Base-by-base conservation (phyloP, 2,113 vertebrate genomes). In the Eidolon helvum region DNA sequence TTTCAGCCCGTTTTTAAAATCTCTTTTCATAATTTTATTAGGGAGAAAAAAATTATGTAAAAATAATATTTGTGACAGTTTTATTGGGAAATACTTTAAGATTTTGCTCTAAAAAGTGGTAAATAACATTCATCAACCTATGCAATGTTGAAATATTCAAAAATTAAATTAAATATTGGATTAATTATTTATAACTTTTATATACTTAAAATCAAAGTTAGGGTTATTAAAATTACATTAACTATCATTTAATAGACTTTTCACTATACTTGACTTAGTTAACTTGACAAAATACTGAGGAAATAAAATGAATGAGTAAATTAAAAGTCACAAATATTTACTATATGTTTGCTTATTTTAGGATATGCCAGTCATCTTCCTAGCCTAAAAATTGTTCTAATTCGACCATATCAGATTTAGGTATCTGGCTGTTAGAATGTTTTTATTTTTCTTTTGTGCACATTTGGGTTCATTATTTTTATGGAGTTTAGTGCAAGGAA, bases 391-490 rank as follows among this genome's bases (percentile, higher is more conserved):
- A 87, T 18, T 88, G 68, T 79, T 97, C 93, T 91, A 48, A 3
- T 50, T 71, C 84, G 35, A 55, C 91, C 88, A 45, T 93, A 86
- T 97, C 69, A 79, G 82, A 93, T 92, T 98, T 96, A 38, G 0
- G 0, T 94, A 11, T 53, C 19, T 88, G 68, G 0, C 45, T 95
- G 38, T 59, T 95, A 48, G 59, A 78, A 38, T 53, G 22, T 85
- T 88, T 94, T 53, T 4, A n/a, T 72, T 86, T 71, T 87, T 57
- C 35, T 95, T 53, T 74, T 94, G 1, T 90, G 9, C 48, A 78
- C 85, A 95, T 83, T 88, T 95, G 74, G 69, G 86, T 33, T 38
- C 26, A 40, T 89, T 91, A 61, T 97, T 88, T 83, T 83, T 86
- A 88, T 40, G 61, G 71, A 69, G 38, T 66, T 69, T 95, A 59